Evolutionary conservation across 2,888 invertebrate species (phyloP).

Genomic region (Ganaspis brasiliensis): DNA sequence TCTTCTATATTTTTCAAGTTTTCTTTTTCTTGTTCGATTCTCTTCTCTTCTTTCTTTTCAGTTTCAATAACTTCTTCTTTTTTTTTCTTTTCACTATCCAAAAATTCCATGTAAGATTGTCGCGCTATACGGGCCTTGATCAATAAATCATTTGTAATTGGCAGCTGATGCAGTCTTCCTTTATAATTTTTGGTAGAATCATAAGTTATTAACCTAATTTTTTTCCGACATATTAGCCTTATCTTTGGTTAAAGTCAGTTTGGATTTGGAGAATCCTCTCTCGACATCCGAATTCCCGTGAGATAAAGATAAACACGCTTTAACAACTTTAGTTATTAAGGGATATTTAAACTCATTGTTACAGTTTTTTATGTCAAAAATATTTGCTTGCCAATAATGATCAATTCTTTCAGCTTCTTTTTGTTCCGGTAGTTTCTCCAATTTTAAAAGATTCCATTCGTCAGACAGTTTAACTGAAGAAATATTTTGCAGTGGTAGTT

Average conservation of each 20-base stretch:
- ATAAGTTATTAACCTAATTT: slow-evolving; percentile 1
- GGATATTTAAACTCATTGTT: not conserved
- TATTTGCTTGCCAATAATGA: not conserved
- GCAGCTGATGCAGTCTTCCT: not conserved
- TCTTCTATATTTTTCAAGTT: not conserved
- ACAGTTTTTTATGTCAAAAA: not conserved
- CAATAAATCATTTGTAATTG: not conserved
- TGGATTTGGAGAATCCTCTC: slow-evolving; percentile 24
- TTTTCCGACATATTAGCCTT: slow-evolving; percentile 4
- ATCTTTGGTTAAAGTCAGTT: slow-evolving; percentile 5
- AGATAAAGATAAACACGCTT: not conserved
- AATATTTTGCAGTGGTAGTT: not conserved
- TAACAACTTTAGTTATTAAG: not conserved
- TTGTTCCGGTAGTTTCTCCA: not conserved
- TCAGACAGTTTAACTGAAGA: not conserved
- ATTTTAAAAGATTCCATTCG: not conserved
- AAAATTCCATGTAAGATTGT: not conserved
- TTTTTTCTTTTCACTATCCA: not conserved
- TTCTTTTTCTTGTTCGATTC: slow-evolving; percentile 25
- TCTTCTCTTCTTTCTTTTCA: not conserved
- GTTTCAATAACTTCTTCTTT: not conserved
- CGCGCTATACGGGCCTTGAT: not conserved
- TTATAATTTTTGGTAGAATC: not conserved
- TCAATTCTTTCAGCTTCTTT: not conserved
- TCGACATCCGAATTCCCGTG: slow-evolving; percentile 19